Evolutionary conservation across 2,888 invertebrate genomes (phyloP).

Genomic region (Dolichomitus sp.): DNA sequence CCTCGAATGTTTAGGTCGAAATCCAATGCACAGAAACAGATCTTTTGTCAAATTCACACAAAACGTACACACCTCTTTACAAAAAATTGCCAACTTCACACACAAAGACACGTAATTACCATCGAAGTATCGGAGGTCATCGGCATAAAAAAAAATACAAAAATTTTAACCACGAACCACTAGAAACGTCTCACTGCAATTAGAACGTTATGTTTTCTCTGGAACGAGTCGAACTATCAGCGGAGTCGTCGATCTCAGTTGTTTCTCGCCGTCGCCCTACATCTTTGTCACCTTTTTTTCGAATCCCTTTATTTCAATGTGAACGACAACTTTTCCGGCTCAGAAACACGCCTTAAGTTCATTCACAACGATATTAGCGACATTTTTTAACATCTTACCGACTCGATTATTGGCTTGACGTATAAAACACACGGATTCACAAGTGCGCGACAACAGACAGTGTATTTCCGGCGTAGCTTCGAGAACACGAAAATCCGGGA

Average conservation of each 20-base stretch:
- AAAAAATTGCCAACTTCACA: background rate
- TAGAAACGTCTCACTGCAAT: background rate
- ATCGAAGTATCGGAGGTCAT: background rate
- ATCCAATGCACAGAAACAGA: constrained; percentile 5
- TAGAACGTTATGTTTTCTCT: background rate
- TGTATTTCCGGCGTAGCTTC: constrained; percentile 38
- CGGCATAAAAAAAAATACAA: constrained; percentile 12
- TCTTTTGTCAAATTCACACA: background rate
- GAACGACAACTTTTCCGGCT: constrained; percentile 56
- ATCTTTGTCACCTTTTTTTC: constrained; percentile 60
- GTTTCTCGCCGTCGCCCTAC: constrained; percentile 65
- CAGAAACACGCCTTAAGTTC: constrained; percentile 43
- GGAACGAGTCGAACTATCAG: background rate
- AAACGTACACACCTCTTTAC: constrained; percentile 12
- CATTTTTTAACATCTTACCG: background rate
- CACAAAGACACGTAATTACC: constrained; percentile 13
- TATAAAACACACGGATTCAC: background rate
- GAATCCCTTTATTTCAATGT: background rate
- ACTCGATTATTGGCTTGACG: background rate
- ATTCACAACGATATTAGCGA: constrained; percentile 6
- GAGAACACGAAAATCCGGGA: constrained; percentile 56
- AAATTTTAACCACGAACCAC: background rate
- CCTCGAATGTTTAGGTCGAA: background rate
- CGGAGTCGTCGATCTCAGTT: constrained; percentile 7
- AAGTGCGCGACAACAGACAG: background rate